Evolutionary conservation across 92 coral and sea anemone species (phyloP), one percentile per base, ranked within the genome.

Genomic region (Porites evermanni): DNA sequence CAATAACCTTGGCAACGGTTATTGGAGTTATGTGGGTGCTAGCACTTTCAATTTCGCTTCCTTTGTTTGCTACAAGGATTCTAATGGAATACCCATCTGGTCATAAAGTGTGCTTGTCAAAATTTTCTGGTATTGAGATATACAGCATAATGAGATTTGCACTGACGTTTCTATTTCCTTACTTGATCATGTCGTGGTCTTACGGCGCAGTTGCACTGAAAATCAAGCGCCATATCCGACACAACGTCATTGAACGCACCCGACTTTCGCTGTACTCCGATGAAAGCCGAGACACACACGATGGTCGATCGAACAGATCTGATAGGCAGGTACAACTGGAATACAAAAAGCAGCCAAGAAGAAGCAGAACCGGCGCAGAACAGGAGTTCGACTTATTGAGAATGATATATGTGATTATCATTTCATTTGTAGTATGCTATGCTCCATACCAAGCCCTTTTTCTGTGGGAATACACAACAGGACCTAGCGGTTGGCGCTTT

Each of bases 321-420:
- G 16, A 19, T 53, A 72, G 72, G 63, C 61, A 74, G 38, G 63
- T 64, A 32, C 77, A 54, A 16, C 54, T 29, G 21, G 74, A 79
- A 38, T 17, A 58, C 54, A 64, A 67, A 24, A 67, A 38, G 10
- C 69, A 53, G 1, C 80, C 50, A 16, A 75, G 83, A n/a, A 73
- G 29, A 18, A 53, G 53, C 75, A 85, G 47, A 65, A 65, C 76
- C 6, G 64, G 19, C 19, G 44, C 44, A 7, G 90, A 86, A 51
- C 88, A 67, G 67, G 95, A 94, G 54, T 79, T 86, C 51, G 95
- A 92, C 79, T 78, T 94, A 16, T 79, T 93, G 7, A 84, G 86
- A 72, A 94, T 94, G 95, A 90, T 94, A 79, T 94, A 94, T 82
- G 89, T 90, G n/a, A 92, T 94, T 7, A 92, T 94, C 59, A 59